A percentile compares a stretch with the other conserved stretches of the same genome.
Conservation (phyloP, 1,140 invertebrate genomes). For the Calephelis virginiensis region DNA sequence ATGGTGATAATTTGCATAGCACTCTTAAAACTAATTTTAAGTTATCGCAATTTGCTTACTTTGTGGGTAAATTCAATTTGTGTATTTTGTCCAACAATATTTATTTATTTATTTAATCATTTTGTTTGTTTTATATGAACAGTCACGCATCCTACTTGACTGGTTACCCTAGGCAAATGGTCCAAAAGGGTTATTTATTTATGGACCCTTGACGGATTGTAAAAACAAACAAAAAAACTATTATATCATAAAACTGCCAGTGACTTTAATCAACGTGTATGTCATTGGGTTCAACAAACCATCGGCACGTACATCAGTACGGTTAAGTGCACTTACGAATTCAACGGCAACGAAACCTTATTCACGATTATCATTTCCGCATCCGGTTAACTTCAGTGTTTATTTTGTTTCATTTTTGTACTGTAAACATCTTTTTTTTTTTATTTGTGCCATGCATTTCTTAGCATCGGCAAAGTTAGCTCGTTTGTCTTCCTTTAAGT, state of each 20-base stretch:
- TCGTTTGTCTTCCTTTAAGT: too few relatives aligned
- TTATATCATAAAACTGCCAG: neutral
- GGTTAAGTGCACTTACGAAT: neutral
- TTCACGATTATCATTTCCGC: constrained; percentile 4
- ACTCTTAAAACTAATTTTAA: too few relatives aligned
- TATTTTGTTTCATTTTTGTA: neutral
- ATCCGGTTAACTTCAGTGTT: neutral
- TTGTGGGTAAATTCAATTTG: too few relatives aligned
- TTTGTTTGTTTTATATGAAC: too few relatives aligned
- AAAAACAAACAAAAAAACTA: neutral
- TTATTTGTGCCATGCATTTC: too few relatives aligned
- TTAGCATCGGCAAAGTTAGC: too few relatives aligned
- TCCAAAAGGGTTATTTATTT: too few relatives aligned
- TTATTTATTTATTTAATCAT: too few relatives aligned
- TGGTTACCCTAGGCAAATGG: too few relatives aligned
- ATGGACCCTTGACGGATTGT: neutral
- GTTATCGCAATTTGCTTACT: too few relatives aligned
- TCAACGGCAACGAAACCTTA: constrained; percentile 3
- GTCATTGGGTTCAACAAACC: constrained; percentile 1
- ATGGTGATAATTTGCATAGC: too few relatives aligned
- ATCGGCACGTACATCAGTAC: neutral
- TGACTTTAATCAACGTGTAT: neutral
- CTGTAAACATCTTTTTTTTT: neutral
- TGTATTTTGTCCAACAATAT: neutral
- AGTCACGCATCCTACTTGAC: too few relatives aligned